Conservation (phyloP, 2,797 vertebrate species). For the Thalassophryne amazonica region DNA sequence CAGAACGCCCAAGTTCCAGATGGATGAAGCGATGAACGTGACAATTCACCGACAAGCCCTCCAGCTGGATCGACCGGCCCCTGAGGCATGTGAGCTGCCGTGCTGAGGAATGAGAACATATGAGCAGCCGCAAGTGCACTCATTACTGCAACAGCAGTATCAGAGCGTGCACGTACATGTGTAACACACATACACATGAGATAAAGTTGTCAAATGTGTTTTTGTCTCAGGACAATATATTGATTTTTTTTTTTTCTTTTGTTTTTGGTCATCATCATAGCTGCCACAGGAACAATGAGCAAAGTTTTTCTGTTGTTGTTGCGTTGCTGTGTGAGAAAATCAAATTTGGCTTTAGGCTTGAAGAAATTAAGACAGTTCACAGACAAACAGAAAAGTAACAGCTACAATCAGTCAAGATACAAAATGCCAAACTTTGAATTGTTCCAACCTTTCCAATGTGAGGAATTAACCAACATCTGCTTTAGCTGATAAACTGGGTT, state of each 20-base stretch:
- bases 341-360: no score
- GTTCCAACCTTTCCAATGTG: no score
- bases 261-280: neutral
- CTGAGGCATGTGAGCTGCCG: neutral
- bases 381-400: no score
- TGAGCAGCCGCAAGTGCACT: slow-evolving; percentile 5
- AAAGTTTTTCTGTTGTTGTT: no score
- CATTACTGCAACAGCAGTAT: slow-evolving; percentile 5
- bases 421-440: no score
- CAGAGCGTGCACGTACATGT: neutral
- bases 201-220: slow-evolving; percentile 22
- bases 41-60: slow-evolving; percentile 31
- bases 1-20: slow-evolving; percentile 6
- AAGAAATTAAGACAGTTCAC: no score
- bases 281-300: neutral
- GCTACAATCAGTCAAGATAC: no score
- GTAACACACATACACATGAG: no score
- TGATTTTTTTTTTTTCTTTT: neutral
- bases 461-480: no score
- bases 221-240: neutral
- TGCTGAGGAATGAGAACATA: slow-evolving; percentile 23
- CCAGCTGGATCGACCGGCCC: slow-evolving; percentile 31
- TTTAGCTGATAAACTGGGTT: no score
- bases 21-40: slow-evolving; percentile 43
- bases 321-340: no score